Conservation (phyloP, 2,113 vertebrate genomes). For the Passer domesticus region DNA sequence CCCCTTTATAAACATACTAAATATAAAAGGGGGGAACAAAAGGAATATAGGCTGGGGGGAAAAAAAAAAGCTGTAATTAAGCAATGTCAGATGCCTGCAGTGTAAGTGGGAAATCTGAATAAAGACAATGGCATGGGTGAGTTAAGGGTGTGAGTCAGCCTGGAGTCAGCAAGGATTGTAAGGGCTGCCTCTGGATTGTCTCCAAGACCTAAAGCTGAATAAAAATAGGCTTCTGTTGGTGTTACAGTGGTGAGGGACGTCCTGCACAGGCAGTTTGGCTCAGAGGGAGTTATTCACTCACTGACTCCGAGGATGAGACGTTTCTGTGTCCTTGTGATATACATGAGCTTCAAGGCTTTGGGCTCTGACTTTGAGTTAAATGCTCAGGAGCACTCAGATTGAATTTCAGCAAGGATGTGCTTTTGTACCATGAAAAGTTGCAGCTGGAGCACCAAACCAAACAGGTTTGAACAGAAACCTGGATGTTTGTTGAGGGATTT, state of each 20-base stretch:
- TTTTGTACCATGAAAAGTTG: background rate
- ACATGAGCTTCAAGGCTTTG: background rate
- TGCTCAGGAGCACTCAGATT: background rate
- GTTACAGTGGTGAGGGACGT: background rate
- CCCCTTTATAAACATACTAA: constrained; percentile 9
- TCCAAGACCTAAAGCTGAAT: background rate
- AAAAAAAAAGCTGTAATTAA: constrained; percentile 49
- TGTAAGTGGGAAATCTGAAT: constrained; percentile 10
- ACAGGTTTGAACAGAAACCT: background rate
- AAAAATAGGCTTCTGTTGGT: constrained; percentile 2
- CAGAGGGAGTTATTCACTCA: fast-evolving
- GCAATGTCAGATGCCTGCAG: constrained; percentile 19
- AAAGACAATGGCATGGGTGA: constrained; percentile 21
- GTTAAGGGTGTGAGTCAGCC: constrained; percentile 53
- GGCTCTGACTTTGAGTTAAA: background rate
- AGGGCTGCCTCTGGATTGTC: constrained; percentile 16
- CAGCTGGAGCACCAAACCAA: background rate
- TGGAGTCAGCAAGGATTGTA: background rate
- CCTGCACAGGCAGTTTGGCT: background rate
- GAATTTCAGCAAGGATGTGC: background rate
- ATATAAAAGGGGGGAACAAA: constrained; percentile 48
- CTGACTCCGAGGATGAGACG: background rate
- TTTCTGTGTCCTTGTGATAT: background rate
- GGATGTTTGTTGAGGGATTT: background rate
- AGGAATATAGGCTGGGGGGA: background rate